A percentile compares a stretch with the other conserved stretches of the same genome.
Evolutionary conservation across 2,797 vertebrate genomes (phyloP).

Genomic region (Sebastes miniatus): DNA sequence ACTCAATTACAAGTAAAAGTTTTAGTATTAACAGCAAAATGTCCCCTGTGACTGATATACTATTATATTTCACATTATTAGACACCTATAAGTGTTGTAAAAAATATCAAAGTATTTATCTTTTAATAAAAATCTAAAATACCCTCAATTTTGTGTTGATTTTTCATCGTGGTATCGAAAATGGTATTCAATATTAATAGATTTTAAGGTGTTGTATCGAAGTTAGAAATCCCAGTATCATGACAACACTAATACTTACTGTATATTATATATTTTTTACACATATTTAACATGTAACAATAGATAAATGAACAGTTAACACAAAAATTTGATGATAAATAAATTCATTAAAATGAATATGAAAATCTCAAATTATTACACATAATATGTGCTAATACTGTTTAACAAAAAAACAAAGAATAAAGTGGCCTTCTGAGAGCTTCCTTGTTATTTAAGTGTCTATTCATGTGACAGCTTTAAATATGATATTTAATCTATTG

Average conservation of each 20-base stretch:
- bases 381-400: neutral
- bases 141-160: rapidly evolving
- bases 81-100: no score
- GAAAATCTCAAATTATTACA: neutral
- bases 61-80: no score
- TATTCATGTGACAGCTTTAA: neutral
- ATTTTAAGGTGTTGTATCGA: no score
- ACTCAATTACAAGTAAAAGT: no score
- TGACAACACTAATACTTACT: no score
- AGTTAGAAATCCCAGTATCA: no score
- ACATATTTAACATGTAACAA: neutral
- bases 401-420: neutral
- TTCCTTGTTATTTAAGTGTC: neutral
- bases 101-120: no score
- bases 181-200: rapidly evolving
- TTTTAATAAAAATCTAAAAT: no score
- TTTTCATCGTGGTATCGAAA: no score
- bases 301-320: neutral
- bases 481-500: neutral
- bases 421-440: neutral
- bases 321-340: neutral
- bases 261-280: no score
- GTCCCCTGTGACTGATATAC: no score
- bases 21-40: no score
- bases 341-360: rapidly evolving